phyloP scores from a whole-genome alignment of 2,113 vertebrate genomes.

The Triplophysa siluroides region DNA sequence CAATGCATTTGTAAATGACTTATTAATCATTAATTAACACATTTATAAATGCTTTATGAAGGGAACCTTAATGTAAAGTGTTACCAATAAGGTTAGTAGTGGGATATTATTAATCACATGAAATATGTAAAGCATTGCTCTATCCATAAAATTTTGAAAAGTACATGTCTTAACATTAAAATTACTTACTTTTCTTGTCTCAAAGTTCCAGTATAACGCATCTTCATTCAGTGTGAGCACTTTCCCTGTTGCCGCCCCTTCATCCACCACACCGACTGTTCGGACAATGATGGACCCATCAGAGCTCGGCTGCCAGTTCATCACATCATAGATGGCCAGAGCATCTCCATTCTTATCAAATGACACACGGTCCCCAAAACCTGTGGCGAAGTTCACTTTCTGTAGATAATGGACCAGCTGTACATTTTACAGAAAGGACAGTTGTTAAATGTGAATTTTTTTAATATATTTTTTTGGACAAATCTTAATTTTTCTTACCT shows the following conservation, averaged over 20 bases:
- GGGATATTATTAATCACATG: too few relatives aligned
- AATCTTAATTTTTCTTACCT: constrained; percentile 13
- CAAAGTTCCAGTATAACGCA: constrained; percentile 15
- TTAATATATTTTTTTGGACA: background rate
- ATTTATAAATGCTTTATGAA: too few relatives aligned
- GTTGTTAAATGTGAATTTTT: background rate
- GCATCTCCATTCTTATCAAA: constrained; percentile 50
- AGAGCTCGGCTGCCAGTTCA: constrained; percentile 33
- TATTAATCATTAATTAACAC: too few relatives aligned
- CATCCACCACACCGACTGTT: constrained; percentile 30
- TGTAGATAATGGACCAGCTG: constrained; percentile 42
- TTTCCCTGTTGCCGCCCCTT: background rate
- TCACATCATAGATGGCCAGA: constrained; percentile 41
- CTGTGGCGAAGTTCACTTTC: constrained; percentile 44
- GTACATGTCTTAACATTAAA: background rate
- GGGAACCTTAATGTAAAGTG: too few relatives aligned
- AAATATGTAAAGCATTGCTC: too few relatives aligned
- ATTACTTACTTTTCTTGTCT: constrained; percentile 5
- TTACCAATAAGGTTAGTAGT: too few relatives aligned
- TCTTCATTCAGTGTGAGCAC: constrained; percentile 34
- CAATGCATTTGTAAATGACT: too few relatives aligned
- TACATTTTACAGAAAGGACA: background rate
- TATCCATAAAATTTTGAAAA: too few relatives aligned
- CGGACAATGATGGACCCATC: constrained; percentile 25
- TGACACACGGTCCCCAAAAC: constrained; percentile 27